A percentile compares a stretch with the other conserved stretches of the same genome.
These are phyloP conservation scores for Rhinophrynus dorsalis DNA, from an alignment of 2,797 vertebrate genomes.

Conservation along the genomic window DNA sequence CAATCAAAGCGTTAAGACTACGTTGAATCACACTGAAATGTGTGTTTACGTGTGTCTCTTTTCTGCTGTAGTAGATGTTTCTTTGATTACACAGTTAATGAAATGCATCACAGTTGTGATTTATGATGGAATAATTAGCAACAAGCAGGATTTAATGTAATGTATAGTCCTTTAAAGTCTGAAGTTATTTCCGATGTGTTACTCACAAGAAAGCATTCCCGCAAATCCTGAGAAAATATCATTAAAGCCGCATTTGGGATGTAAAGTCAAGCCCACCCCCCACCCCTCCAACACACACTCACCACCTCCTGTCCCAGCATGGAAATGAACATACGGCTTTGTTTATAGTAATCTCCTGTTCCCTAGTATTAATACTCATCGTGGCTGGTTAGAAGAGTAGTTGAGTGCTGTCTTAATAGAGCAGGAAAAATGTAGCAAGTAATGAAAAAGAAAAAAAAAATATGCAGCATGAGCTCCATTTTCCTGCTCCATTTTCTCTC, in stretches of 20 bases:
- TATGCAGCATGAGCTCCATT: too few species aligned
- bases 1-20: too few species aligned
- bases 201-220: constrained; percentile 39
- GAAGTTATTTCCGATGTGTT: constrained; percentile 40
- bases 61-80: constrained; percentile 12
- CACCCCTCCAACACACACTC: too few species aligned
- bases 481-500: too few species aligned
- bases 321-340: constrained; percentile 33
- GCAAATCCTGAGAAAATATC: constrained; percentile 39
- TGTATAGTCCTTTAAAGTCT: constrained; percentile 39
- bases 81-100: constrained; percentile 30
- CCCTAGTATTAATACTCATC: not conserved
- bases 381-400: not conserved
- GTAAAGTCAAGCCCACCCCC: constrained; percentile 18
- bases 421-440: too few species aligned
- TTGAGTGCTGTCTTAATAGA: too few species aligned
- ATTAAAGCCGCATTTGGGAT: constrained; percentile 41
- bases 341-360: constrained; percentile 11
- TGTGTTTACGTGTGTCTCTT: constrained; percentile 12
- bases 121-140: constrained; percentile 41
- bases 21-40: constrained; percentile 11
- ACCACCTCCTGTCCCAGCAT: not conserved
- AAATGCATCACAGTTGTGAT: constrained; percentile 32
- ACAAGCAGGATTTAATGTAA: constrained; percentile 35
- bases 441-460: too few species aligned